Percentiles rank a stretch among this genome's conserved stretches.
Conservation (phyloP, 2,113 vertebrate species). For the Mastomys coucha region DNA sequence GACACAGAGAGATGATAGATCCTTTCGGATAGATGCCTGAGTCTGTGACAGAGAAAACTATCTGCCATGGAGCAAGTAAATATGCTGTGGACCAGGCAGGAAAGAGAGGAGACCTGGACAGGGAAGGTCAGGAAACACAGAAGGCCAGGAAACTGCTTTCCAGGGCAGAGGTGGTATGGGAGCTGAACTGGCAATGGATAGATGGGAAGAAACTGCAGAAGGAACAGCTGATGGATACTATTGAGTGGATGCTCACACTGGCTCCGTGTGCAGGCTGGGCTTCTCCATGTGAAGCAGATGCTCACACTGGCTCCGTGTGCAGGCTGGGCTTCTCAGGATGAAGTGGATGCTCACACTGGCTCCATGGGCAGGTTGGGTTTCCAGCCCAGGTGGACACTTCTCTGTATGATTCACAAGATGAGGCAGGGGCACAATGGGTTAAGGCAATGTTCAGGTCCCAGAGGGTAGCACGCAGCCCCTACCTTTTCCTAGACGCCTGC, state of each 20-base stretch:
- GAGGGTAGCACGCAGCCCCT: background rate
- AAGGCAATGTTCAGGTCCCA: background rate
- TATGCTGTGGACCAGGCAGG: rapidly evolving
- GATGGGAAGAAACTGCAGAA: background rate
- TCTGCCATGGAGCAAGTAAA: background rate
- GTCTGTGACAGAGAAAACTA: background rate
- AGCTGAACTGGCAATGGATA: background rate
- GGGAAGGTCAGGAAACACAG: background rate
- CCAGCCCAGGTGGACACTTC: background rate
- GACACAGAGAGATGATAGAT: background rate
- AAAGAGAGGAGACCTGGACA: background rate
- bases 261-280: background rate
- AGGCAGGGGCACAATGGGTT: background rate
- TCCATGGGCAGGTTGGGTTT: background rate
- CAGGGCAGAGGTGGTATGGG: no score
- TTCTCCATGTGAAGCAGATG: background rate
- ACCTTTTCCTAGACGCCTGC: background rate
- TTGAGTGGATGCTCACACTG: rapidly evolving
- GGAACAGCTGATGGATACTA: rapidly evolving
- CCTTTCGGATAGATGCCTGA: background rate
- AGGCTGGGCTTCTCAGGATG: background rate
- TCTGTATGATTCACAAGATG: background rate
- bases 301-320: background rate
- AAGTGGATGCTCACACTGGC: rapidly evolving
- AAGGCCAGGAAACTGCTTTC: background rate